A percentile compares a stretch with the other conserved stretches of the same genome.
Evolutionary conservation across 2,888 invertebrate genomes (phyloP).

Genomic region (Busseola fusca): DNA sequence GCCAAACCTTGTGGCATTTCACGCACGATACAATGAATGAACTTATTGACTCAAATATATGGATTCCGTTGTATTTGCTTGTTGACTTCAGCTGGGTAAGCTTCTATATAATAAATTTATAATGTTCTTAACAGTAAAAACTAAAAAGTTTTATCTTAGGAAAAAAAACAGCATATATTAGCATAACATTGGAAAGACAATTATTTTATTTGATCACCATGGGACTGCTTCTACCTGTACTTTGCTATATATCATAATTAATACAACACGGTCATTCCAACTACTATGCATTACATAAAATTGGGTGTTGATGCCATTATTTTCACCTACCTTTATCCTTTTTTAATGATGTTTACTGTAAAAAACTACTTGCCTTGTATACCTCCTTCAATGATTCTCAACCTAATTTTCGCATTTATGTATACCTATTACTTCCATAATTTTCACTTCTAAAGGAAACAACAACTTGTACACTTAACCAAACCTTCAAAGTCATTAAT

Average conservation of each 20-base stretch:
- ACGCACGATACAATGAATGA: conserved; percentile 13
- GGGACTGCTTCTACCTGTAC: neutral
- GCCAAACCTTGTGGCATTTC: conserved; percentile 8
- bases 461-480: conserved; percentile 27
- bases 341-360: neutral
- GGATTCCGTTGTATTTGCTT: conserved; percentile 7
- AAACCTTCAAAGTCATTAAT: conserved; percentile 25
- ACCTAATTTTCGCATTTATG: neutral
- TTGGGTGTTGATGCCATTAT: neutral
- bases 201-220: neutral
- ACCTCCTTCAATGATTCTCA: neutral
- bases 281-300: neutral
- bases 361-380: neutral
- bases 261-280: neutral
- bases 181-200: neutral
- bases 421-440: neutral
- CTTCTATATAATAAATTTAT: conserved; percentile 6
- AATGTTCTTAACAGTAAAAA: no score
- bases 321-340: neutral
- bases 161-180: neutral
- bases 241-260: neutral
- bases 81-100: neutral
- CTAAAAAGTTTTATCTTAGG: neutral
- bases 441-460: conserved; percentile 45
- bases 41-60: conserved; percentile 4